Conservation (phyloP, 2,797 vertebrate genomes). For the Pantherophis vulpinus region DNA sequence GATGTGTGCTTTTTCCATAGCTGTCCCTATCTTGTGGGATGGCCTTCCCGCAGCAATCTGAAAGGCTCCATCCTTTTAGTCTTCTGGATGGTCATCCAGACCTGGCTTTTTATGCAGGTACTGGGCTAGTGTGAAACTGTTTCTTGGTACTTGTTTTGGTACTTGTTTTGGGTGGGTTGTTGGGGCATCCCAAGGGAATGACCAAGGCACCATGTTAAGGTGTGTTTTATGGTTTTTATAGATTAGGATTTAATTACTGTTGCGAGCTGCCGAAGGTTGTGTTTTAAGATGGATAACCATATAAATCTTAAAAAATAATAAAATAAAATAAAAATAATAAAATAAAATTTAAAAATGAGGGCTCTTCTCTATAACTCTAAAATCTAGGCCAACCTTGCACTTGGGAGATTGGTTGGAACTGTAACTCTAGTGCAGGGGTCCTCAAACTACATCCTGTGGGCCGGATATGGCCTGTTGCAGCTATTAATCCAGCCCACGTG, state of each 20-base stretch:
- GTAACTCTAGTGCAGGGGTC: not conserved
- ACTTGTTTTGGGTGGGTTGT: not conserved
- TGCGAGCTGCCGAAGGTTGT: not conserved
- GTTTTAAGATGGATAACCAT: not conserved
- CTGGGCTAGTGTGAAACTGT: not conserved
- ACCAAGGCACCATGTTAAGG: not conserved
- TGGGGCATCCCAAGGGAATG: not conserved
- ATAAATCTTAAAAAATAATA: not conserved
- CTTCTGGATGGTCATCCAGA: not conserved
- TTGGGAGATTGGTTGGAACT: not conserved
- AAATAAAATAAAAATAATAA: not conserved
- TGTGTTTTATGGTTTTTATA: not conserved
- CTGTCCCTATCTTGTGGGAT: not conserved
- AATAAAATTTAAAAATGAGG: not conserved
- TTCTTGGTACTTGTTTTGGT: too few species aligned
- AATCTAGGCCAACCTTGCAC: not conserved
- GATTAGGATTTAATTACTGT: not conserved
- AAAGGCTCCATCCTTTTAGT: not conserved
- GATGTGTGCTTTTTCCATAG: not conserved
- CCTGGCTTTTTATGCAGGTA: not conserved
- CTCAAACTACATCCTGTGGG: too few species aligned
- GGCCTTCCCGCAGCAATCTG: not conserved
- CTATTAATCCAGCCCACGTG: too few species aligned
- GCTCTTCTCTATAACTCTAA: not conserved
- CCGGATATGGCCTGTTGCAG: too few species aligned